phyloP scores from a whole-genome alignment of 2,888 invertebrate species.

The Chrysotoxum bicinctum region DNA sequence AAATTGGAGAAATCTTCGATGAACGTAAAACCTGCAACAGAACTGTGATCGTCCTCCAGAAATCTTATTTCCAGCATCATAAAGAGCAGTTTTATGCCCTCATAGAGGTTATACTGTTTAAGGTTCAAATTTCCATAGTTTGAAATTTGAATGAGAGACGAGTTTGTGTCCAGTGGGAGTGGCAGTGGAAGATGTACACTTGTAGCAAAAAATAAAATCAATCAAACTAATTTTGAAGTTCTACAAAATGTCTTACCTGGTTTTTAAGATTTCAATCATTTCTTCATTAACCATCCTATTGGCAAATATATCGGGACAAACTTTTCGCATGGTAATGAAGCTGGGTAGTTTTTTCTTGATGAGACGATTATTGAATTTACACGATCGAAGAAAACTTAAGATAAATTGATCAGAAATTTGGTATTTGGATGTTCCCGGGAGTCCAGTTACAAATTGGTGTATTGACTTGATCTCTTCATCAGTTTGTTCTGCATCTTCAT shows the following conservation, averaged over 20 bases:
- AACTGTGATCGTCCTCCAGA: slow-evolving; percentile 84
- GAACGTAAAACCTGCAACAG: slow-evolving; percentile 82
- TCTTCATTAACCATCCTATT: slow-evolving; percentile 57
- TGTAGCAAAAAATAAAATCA: background rate
- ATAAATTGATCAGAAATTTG: slow-evolving; percentile 81
- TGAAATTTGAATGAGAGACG: slow-evolving; percentile 81
- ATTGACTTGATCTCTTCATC: slow-evolving; percentile 79
- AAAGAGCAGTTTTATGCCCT: slow-evolving; percentile 82
- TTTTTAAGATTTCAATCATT: slow-evolving; percentile 67
- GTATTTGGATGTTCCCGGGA: slow-evolving; percentile 76
- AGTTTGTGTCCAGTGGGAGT: slow-evolving; percentile 77
- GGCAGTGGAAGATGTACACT: slow-evolving; percentile 75
- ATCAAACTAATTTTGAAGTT: background rate
- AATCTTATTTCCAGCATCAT: slow-evolving; percentile 84
- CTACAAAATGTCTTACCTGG: slow-evolving; percentile 57
- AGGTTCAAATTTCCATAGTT: slow-evolving; percentile 82
- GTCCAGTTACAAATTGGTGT: slow-evolving; percentile 80
- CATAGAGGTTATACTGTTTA: slow-evolving; percentile 80
- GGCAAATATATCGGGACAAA: slow-evolving; percentile 83
- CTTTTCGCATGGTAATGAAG: slow-evolving; percentile 82
- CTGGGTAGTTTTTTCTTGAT: slow-evolving; percentile 82
- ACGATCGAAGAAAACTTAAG: slow-evolving; percentile 81
- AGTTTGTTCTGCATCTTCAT: slow-evolving; percentile 80
- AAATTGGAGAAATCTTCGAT: slow-evolving; percentile 83
- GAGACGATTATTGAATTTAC: slow-evolving; percentile 82